Evolutionary conservation across 2,797 vertebrate genomes (phyloP).

Genomic region (Crocidura indochinensis): DNA sequence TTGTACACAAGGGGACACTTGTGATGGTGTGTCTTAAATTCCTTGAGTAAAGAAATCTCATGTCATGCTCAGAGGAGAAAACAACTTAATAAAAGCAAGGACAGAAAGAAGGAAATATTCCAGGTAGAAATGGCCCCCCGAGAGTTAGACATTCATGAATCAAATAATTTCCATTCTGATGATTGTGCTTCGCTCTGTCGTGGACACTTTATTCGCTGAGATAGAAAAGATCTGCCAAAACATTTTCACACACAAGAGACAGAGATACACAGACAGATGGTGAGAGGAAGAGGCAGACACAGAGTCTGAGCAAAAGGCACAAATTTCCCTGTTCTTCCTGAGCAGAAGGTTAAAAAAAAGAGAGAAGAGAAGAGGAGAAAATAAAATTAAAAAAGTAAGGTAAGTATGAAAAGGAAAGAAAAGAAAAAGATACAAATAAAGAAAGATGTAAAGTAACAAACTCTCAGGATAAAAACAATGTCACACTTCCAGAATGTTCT

Average conservation of each 20-base stretch:
- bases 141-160: slow-evolving; percentile 65
- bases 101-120: slow-evolving; percentile 59
- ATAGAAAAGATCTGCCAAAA: slow-evolving; percentile 81
- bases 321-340: slow-evolving; percentile 45
- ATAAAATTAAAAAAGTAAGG: not conserved
- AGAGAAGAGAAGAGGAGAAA: not conserved
- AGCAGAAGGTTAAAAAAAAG: slow-evolving; percentile 73
- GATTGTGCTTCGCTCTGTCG: slow-evolving; percentile 54
- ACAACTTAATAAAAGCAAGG: slow-evolving; percentile 72
- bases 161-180: slow-evolving; percentile 65
- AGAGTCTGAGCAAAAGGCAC: slow-evolving; percentile 59
- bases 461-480: slow-evolving; percentile 56
- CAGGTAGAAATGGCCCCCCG: slow-evolving; percentile 75
- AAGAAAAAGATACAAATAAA: not conserved
- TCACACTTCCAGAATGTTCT: slow-evolving; percentile 17
- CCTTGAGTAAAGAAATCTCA: slow-evolving; percentile 60
- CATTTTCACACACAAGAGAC: slow-evolving; percentile 78
- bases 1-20: slow-evolving; percentile 24
- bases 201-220: slow-evolving; percentile 77
- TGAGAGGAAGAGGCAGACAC: slow-evolving; percentile 76
- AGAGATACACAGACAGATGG: slow-evolving; percentile 79
- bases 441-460: not conserved
- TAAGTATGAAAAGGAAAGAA: not conserved
- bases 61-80: slow-evolving; percentile 69
- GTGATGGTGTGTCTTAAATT: slow-evolving; percentile 54